Conservation (phyloP, 2,113 vertebrate genomes). For the Gnathonemus longibarbis region DNA sequence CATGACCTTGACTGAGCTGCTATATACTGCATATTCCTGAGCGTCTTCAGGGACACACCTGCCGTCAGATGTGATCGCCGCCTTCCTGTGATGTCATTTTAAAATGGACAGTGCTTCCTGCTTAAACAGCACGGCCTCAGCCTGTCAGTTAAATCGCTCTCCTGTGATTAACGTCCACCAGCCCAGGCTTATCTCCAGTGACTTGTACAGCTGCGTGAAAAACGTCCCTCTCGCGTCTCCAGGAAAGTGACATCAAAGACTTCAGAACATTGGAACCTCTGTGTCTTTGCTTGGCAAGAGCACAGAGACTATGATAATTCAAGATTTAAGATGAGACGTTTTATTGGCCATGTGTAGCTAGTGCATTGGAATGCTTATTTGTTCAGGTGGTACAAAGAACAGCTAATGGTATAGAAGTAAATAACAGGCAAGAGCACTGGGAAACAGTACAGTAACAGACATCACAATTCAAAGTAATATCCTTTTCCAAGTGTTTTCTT, state of each 20-base stretch:
- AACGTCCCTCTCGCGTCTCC: not conserved
- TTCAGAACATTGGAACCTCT: not conserved
- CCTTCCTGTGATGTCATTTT: conserved; percentile 12
- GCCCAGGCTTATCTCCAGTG: not conserved
- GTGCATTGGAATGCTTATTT: not conserved
- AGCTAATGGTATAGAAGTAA: not conserved
- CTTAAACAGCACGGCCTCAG: not conserved
- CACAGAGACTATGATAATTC: conserved; percentile 6
- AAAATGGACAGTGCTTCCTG: conserved; percentile 36
- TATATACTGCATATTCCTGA: not conserved
- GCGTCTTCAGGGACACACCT: not conserved
- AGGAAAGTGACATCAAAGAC: not conserved
- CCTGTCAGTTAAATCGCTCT: not conserved
- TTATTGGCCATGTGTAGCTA: not conserved
- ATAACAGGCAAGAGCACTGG: not conserved
- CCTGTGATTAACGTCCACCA: not conserved
- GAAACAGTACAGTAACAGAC: not conserved
- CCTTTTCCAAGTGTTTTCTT: not conserved
- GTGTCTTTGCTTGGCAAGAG: conserved; percentile 1
- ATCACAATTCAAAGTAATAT: not conserved
- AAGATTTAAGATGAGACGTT: not conserved
- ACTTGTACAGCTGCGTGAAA: not conserved
- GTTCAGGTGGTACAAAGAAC: not conserved
- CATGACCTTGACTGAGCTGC: conserved; percentile 17
- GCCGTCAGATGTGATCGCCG: conserved; percentile 15